These are phyloP conservation scores for Heliconius cydno DNA, from an alignment of 2,888 invertebrate species.

Conservation along the genomic window DNA sequence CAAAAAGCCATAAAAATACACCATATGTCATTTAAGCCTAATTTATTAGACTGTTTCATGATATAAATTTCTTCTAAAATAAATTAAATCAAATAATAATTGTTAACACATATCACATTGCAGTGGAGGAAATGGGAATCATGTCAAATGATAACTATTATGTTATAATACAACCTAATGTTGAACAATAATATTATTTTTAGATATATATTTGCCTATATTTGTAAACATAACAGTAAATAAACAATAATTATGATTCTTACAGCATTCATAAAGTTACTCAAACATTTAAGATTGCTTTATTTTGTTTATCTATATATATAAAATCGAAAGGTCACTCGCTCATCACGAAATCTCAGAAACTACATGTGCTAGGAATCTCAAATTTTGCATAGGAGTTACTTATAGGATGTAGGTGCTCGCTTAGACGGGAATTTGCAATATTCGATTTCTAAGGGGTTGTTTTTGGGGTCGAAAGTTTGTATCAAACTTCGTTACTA, in stretches of 20 bases:
- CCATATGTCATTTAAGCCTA: neutral
- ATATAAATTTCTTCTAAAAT: neutral
- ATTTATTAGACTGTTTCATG: neutral
- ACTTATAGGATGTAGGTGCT: too few species aligned
- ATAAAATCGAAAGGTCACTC: too few species aligned
- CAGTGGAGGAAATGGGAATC: neutral
- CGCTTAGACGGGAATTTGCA: too few species aligned
- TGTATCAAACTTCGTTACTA: too few species aligned
- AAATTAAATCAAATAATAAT: neutral
- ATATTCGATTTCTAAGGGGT: too few species aligned
- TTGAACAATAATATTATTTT: neutral
- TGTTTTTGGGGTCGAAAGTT: too few species aligned
- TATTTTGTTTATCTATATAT: too few species aligned
- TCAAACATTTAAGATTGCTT: neutral
- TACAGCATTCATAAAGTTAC: neutral
- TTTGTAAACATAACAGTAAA: neutral
- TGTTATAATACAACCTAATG: too few species aligned
- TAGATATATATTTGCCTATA: neutral
- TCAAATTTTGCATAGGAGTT: too few species aligned
- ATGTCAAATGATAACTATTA: conserved; percentile 16
- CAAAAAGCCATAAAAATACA: neutral
- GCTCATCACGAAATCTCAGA: too few species aligned
- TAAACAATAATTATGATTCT: neutral
- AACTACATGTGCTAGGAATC: too few species aligned
- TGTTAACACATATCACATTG: conserved; percentile 7